phyloP scores from a whole-genome alignment of 2,797 vertebrate genomes.

The Pelochelys cantorii region DNA sequence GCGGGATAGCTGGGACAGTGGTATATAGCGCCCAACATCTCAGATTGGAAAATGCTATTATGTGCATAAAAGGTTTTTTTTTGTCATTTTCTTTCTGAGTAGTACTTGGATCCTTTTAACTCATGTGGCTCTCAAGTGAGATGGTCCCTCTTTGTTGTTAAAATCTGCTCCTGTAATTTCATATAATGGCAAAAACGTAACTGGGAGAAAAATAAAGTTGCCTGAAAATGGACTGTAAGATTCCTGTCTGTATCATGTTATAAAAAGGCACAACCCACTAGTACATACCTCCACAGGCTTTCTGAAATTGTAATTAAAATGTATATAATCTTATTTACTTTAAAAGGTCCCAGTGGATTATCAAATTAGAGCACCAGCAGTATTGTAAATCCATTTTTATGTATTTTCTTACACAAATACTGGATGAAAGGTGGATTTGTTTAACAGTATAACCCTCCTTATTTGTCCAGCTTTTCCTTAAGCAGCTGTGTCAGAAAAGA shows the following conservation, averaged over 20 bases:
- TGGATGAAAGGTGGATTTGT: background rate
- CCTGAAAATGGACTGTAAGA: constrained; percentile 6
- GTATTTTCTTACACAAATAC: background rate
- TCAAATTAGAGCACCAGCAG: background rate
- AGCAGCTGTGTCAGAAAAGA: background rate
- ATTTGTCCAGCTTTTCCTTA: constrained; percentile 23
- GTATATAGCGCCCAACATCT: constrained; percentile 58
- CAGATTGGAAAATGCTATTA: constrained; percentile 71
- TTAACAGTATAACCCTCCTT: background rate
- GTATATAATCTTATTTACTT: constrained; percentile 12
- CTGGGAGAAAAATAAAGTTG: background rate
- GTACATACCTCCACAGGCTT: constrained; percentile 37
- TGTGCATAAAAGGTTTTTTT: constrained; percentile 66
- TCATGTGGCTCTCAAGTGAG: constrained; percentile 49
- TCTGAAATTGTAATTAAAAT: background rate
- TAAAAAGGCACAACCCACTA: constrained; percentile 35
- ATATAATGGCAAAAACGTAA: background rate
- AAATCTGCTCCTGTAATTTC: background rate
- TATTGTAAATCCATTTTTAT: background rate
- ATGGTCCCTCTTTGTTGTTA: constrained; percentile 39
- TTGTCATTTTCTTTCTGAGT: constrained; percentile 41
- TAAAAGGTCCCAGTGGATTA: background rate
- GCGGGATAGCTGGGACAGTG: background rate
- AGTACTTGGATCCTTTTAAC: constrained; percentile 64
- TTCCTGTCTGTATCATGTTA: constrained; percentile 23